Evolutionary conservation across 1,140 invertebrate species (phyloP).

Genomic region (Musca vetustissima): DNA sequence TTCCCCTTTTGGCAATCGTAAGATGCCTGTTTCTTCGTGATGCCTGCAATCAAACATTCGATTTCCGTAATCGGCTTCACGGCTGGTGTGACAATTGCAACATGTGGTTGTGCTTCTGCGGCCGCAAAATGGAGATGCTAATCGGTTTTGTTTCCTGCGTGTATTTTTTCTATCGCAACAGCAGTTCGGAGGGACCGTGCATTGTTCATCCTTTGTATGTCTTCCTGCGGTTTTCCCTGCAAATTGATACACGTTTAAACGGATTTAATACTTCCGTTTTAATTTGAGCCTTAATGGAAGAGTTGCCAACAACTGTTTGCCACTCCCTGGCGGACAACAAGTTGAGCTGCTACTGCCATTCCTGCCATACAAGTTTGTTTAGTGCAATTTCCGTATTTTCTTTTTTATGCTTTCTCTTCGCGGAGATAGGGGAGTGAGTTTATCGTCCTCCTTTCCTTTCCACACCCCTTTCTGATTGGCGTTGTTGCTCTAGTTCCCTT

Average conservation of each 20-base stretch:
- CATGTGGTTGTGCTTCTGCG: not conserved
- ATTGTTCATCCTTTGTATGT: not conserved
- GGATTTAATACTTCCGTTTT: slow-evolving; percentile 10
- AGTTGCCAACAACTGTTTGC: not conserved
- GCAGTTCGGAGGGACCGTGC: not conserved
- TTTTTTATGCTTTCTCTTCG: not conserved
- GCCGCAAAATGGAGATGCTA: too few species aligned
- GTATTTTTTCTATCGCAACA: not conserved
- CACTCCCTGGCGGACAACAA: not conserved
- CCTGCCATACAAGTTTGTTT: not conserved
- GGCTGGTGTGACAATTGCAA: not conserved
- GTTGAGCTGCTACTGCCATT: too few species aligned
- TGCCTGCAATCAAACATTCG: too few species aligned
- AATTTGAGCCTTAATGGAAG: slow-evolving; percentile 7
- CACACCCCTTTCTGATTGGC: not conserved
- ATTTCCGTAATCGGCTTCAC: not conserved
- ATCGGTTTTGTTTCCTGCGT: too few species aligned
- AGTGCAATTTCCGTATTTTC: not conserved
- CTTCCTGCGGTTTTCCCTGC: not conserved
- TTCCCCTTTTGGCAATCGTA: too few species aligned
- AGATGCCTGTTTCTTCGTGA: too few species aligned
- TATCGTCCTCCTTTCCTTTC: not conserved
- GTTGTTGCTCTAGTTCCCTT: not conserved
- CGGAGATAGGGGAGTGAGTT: too few species aligned
- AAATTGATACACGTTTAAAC: not conserved